A percentile compares a stretch with the other conserved stretches of the same genome.
These are phyloP conservation scores for Carpatolechia fugitivella DNA, from an alignment of 2,888 invertebrate genomes.

Conservation along the genomic window DNA sequence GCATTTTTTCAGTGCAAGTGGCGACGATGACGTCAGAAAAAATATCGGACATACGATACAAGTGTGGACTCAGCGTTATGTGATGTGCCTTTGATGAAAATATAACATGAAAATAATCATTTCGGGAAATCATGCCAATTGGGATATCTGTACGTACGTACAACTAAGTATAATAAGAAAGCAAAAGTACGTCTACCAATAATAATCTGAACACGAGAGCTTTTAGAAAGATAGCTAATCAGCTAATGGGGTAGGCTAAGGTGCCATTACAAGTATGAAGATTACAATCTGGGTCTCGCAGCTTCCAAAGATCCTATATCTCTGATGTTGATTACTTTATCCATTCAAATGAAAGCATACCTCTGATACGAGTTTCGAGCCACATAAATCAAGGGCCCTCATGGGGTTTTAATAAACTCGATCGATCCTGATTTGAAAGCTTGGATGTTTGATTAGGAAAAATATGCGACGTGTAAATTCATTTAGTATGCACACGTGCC, in stretches of 20 bases:
- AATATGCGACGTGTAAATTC: neutral
- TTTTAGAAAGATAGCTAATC: conserved; percentile 54
- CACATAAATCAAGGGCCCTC: neutral
- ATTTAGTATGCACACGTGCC: too few species aligned
- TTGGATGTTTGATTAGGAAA: neutral
- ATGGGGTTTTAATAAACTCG: neutral
- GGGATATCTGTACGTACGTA: too few species aligned
- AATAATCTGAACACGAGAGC: conserved; percentile 40
- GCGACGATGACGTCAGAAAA: too few species aligned
- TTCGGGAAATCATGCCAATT: too few species aligned
- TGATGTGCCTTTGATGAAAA: too few species aligned
- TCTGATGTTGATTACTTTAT: conserved; percentile 12
- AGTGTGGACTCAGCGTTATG: too few species aligned
- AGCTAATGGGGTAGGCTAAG: conserved; percentile 58
- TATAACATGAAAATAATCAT: too few species aligned
- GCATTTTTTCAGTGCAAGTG: too few species aligned
- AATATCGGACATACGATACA: too few species aligned
- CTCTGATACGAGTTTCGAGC: neutral
- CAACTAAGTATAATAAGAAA: too few species aligned
- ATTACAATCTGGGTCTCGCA: conserved; percentile 48
- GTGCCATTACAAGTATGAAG: conserved; percentile 44
- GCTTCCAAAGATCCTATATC: neutral
- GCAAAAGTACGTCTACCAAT: conserved; percentile 18
- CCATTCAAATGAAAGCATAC: conserved; percentile 13
- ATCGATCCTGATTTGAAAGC: neutral